Evolutionary conservation across 2,888 invertebrate species (phyloP).

Genomic region (Patella caerulea): DNA sequence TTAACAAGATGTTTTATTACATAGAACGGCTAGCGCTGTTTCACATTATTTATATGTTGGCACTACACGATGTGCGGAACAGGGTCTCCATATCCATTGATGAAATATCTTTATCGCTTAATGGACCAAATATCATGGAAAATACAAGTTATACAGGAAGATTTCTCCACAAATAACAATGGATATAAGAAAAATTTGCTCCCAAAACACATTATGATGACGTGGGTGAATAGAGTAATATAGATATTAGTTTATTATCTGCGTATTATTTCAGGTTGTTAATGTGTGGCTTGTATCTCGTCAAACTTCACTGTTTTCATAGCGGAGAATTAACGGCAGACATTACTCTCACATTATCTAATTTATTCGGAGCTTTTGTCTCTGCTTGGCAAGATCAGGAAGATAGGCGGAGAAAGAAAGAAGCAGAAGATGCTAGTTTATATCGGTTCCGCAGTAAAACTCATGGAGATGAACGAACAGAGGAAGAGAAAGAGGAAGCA

Average conservation of each 20-base stretch:
- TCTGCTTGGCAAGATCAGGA: constrained; percentile 85
- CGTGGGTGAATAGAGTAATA: neutral
- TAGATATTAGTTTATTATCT: constrained; percentile 7
- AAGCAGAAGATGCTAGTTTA: constrained; percentile 83
- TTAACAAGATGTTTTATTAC: too few species aligned
- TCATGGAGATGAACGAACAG: constrained; percentile 68
- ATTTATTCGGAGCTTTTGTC: constrained; percentile 74
- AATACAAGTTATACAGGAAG: too few species aligned
- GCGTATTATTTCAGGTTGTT: constrained; percentile 46
- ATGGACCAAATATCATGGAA: too few species aligned
- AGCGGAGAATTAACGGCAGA: constrained; percentile 52
- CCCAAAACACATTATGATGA: too few species aligned
- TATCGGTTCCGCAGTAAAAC: constrained; percentile 64
- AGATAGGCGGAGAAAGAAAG: constrained; percentile 78
- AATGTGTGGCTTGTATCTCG: constrained; percentile 78
- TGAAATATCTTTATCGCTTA: too few species aligned
- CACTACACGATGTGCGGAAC: too few species aligned
- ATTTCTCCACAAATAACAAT: too few species aligned
- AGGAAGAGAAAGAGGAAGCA: constrained; percentile 67
- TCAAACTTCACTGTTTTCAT: constrained; percentile 79
- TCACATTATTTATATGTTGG: too few species aligned
- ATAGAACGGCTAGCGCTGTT: too few species aligned
- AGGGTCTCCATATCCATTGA: too few species aligned
- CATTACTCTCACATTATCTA: constrained; percentile 45
- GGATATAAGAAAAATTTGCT: too few species aligned